Evolutionary conservation across 2,797 vertebrate genomes (phyloP), one percentile per base, ranked within the genome.

Genomic region (Labeo calbasu): DNA sequence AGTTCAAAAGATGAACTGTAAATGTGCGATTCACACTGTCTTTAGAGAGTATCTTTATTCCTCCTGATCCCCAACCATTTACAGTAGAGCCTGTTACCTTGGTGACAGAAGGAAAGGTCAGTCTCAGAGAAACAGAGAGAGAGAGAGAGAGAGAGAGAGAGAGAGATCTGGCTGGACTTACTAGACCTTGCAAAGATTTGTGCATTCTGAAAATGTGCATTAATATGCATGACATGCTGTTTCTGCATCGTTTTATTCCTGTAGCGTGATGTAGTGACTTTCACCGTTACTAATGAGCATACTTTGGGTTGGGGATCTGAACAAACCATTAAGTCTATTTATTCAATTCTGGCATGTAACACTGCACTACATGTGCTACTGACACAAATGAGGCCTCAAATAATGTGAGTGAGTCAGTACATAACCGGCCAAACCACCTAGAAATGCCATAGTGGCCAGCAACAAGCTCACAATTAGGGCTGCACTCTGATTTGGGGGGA

Each of bases 91-190:
- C 87, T 87, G 92, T 94, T 94, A 91, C 93, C 93, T 88, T 92
- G 92, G 92, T 86, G 92, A 94, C 76, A 55, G 86, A 87, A 87
- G 50, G 73, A 92, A 92, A 91, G 90, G 93, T 93, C 92, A 91
- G 65, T 82, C 65, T 0, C 68, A 73, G 50, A 53, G 48, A 55
- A 66, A 63, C 84, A 21, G 50, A 61, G 28, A 68, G 65, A 59
- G 50, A 82, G 76, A 85, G 75, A 79, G 32, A 65, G 63, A 28
- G 36, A n/a, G 61, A 71, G 63, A 43, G 59, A 65, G 40, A 43
- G 40, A 32, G 28, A 32, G 28, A 32, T 36, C 59, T 51, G 50
- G 65, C 69, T 72, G 53, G 55, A 69, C 61, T 36, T 84, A 84
- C 19, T 43, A 21, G 48, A 83, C 86, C 85, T 66, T 77, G 75